Percentiles rank a stretch among this genome's conserved stretches.
phyloP scores from a whole-genome alignment of 2,888 invertebrate species.

The Amiota mariae region DNA sequence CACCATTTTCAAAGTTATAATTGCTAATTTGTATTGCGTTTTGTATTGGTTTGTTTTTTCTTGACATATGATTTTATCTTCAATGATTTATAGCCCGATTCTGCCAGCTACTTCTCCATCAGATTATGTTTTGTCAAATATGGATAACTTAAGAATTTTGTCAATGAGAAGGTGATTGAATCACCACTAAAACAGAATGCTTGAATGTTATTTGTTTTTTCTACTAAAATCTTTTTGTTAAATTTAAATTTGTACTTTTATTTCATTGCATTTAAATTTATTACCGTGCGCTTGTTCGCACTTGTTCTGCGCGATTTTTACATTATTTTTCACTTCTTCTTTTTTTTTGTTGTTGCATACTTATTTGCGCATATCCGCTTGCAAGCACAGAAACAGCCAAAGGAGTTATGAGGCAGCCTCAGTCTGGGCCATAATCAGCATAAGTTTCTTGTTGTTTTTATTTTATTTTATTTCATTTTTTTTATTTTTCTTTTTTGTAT shows the following conservation, averaged over 20 bases:
- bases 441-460: background rate
- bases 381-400: background rate
- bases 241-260: constrained; percentile 3
- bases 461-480: too few species aligned
- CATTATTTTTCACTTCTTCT: constrained; percentile 10
- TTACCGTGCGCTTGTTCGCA: constrained; percentile 31
- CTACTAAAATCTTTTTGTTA: constrained; percentile 36
- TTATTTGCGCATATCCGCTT: constrained; percentile 30
- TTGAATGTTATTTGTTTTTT: constrained; percentile 32
- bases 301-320: background rate
- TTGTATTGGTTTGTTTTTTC: too few species aligned
- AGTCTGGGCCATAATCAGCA: background rate
- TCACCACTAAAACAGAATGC: constrained; percentile 1
- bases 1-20: too few species aligned
- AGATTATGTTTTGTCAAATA: too few species aligned
- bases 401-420: too few species aligned
- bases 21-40: too few species aligned
- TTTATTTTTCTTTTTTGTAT: background rate
- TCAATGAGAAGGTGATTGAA: too few species aligned
- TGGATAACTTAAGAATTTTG: too few species aligned
- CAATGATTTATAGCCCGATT: too few species aligned
- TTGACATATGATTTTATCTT: too few species aligned
- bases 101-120: too few species aligned
- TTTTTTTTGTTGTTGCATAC: constrained; percentile 9
- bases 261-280: constrained; percentile 57